Conservation (phyloP, 2,113 vertebrate genomes). For the Lota lota region DNA sequence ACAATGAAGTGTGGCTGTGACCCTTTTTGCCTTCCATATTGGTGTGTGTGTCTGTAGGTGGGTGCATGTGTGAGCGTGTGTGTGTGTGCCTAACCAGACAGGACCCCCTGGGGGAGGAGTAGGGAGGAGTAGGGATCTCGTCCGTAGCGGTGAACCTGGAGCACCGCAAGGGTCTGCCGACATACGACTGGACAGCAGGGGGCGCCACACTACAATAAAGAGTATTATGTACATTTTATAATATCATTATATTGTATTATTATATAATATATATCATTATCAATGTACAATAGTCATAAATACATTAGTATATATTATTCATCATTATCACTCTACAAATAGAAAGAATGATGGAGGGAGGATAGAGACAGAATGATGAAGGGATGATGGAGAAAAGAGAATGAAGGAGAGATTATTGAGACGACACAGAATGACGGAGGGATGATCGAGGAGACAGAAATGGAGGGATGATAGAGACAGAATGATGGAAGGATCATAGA, state of each 20-base stretch:
- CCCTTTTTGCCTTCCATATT: too few relatives aligned
- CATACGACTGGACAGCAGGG: conserved; percentile 19
- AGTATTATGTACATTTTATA: not conserved
- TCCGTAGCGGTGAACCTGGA: conserved; percentile 59
- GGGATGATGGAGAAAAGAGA: not conserved
- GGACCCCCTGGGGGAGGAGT: conserved; percentile 57
- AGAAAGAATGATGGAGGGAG: not conserved
- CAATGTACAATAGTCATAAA: too few relatives aligned
- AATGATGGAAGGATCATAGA: too few relatives aligned
- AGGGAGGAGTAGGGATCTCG: conserved; percentile 49
- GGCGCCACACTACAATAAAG: conserved; percentile 25
- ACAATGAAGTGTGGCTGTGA: too few relatives aligned
- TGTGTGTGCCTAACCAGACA: conserved; percentile 34
- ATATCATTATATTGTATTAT: not conserved
- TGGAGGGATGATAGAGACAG: too few relatives aligned
- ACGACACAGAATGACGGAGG: too few relatives aligned
- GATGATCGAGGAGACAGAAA: too few relatives aligned
- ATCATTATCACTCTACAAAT: not conserved
- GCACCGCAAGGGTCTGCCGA: conserved; percentile 45
- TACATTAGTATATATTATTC: not conserved
- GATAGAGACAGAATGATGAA: not conserved
- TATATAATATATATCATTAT: not conserved
- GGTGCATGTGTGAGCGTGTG: not conserved
- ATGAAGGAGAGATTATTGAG: too few relatives aligned
- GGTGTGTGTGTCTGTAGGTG: not conserved